These are phyloP conservation scores for Rhynchotus rufescens DNA, from an alignment of 2,797 vertebrate species.

Conservation along the genomic window DNA sequence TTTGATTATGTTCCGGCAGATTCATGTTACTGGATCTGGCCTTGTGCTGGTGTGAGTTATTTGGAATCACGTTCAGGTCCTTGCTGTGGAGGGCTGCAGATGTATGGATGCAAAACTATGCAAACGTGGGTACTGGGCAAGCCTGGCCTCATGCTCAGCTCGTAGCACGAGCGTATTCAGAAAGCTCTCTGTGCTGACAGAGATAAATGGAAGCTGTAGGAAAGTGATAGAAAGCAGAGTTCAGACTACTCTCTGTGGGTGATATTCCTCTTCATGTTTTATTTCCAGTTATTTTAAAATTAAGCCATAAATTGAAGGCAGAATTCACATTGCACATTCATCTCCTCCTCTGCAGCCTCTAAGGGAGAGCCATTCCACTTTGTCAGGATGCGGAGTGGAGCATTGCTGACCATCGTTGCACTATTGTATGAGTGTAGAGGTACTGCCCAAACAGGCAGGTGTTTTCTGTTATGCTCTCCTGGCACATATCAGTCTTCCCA, in stretches of 20 bases:
- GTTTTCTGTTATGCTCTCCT: neutral
- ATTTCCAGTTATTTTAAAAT: slow-evolving; percentile 69
- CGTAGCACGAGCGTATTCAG: neutral
- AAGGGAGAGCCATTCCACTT: slow-evolving; percentile 21
- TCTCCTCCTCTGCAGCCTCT: neutral
- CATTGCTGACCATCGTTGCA: neutral
- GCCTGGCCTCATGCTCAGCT: neutral
- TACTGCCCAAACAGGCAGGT: neutral
- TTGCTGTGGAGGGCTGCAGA: neutral
- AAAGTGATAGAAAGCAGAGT: slow-evolving; percentile 39
- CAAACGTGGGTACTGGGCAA: fast-evolving
- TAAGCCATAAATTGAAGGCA: slow-evolving; percentile 36
- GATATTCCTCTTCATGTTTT: slow-evolving; percentile 52
- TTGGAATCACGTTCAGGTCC: neutral
- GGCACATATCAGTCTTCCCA: neutral
- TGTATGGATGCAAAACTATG: neutral
- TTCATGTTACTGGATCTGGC: no score
- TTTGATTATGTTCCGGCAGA: neutral
- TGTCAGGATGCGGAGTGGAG: neutral
- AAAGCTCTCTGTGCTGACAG: neutral
- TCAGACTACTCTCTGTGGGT: slow-evolving; percentile 14
- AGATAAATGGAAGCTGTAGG: slow-evolving; percentile 40
- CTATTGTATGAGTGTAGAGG: neutral
- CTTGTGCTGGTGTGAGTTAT: no score
- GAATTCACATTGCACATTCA: slow-evolving; percentile 35